phyloP scores from a whole-genome alignment of 2,113 vertebrate species.

The Leucoraja erinaceus region DNA sequence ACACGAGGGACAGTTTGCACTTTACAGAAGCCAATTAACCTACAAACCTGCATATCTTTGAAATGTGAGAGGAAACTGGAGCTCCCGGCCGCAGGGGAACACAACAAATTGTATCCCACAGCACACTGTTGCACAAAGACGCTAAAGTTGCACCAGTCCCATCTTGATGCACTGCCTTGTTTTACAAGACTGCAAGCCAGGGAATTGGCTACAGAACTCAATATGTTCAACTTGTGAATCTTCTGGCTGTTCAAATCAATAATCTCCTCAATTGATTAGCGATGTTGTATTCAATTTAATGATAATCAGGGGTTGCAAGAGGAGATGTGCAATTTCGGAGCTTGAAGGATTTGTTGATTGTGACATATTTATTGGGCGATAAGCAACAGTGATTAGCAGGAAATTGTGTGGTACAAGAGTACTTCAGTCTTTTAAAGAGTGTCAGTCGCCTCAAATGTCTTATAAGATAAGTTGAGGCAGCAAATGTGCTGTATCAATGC shows the following conservation, averaged over 20 bases:
- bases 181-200: not conserved
- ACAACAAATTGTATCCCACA: not conserved
- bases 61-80: no score
- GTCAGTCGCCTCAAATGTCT: not conserved
- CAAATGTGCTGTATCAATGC: not conserved
- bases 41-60: no score
- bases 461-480: not conserved
- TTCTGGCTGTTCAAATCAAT: not conserved
- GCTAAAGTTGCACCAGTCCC: not conserved
- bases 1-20: no score
- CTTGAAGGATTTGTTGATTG: not conserved
- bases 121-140: not conserved
- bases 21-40: no score
- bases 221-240: not conserved
- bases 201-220: not conserved
- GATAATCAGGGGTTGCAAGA: not conserved
- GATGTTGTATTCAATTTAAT: not conserved
- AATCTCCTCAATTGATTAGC: not conserved
- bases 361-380: not conserved
- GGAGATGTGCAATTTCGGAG: not conserved
- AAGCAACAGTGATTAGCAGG: not conserved
- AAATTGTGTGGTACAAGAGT: not conserved
- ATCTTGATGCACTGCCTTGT: not conserved
- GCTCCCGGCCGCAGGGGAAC: no score
- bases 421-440: not conserved